Evolutionary conservation across 2,113 vertebrate genomes (phyloP).

Genomic region (Poeciliopsis occidentalis): DNA sequence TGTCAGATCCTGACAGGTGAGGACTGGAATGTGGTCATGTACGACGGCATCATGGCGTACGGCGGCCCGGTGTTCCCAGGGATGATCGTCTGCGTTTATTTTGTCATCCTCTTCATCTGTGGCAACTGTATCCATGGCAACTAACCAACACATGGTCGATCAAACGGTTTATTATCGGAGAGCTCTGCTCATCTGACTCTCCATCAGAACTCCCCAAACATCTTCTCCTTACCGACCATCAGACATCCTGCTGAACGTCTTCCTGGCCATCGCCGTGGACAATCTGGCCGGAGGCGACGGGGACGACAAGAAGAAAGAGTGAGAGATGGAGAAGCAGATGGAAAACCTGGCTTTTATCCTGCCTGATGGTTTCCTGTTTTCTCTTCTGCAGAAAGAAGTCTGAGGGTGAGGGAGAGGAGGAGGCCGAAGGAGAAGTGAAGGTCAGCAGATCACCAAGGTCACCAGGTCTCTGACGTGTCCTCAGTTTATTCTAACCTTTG

Average conservation of each 20-base stretch:
- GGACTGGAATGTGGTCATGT: slow-evolving; percentile 97
- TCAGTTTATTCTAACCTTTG: neutral
- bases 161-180: too few species aligned
- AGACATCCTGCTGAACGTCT: slow-evolving; percentile 83
- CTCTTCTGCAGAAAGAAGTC: slow-evolving; percentile 52
- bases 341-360: neutral
- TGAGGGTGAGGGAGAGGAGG: slow-evolving; percentile 36
- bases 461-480: neutral
- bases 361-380: neutral
- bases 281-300: slow-evolving; percentile 78
- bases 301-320: slow-evolving; percentile 77
- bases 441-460: slow-evolving; percentile 1
- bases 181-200: neutral
- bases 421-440: slow-evolving; percentile 49
- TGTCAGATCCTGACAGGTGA: slow-evolving; percentile 91
- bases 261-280: slow-evolving; percentile 83
- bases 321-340: slow-evolving; percentile 26
- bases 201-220: neutral
- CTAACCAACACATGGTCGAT: neutral
- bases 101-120: slow-evolving; percentile 95
- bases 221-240: slow-evolving; percentile 40
- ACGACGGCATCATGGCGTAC: slow-evolving; percentile 94
- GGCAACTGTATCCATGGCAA: slow-evolving; percentile 89
- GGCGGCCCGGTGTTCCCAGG: slow-evolving; percentile 91
- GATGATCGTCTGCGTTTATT: slow-evolving; percentile 94